Base-by-base conservation (phyloP, 1,140 invertebrate species). In the Eulimnadia texana region DNA sequence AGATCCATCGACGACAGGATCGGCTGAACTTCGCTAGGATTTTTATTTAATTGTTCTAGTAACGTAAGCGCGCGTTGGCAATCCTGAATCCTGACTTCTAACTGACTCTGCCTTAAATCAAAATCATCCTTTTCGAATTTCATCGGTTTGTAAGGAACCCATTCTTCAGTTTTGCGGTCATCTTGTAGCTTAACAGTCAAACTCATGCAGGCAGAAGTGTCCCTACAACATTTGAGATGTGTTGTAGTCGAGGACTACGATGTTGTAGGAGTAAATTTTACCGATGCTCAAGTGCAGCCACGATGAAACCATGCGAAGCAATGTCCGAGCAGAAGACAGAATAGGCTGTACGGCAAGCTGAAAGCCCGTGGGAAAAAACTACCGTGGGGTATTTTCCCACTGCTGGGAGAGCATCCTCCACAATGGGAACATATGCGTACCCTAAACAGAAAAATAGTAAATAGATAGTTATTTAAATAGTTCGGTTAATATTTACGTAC, bases 341-440 rank as follows among this genome's bases (percentile, higher is more conserved):
- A 66, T 83, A 82, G 24, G 80, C 72, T 25, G 79, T 81, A 61
- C 84, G 70, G 66, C 77, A 78, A 0, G 78, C 81, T 20, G 79
- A 80, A 42, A 84, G 72, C 11, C 84, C 84, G 70, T 86, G 84
- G 0, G 82, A 84, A 66, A 85, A 80, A 16, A 85, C 70, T 25
- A 85, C 66, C 9, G 83, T 76, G 33, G 82, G 83, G 64, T 80
- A 76, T 62, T 69, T 72, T 70, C 74, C 67, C 57, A 63, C 67
- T n/a, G 64, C 68, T 33, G 69, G 68, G 65, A 65, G 65, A 24
- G 72, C 77, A 54, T 80, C 77, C 71, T 77, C 79, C 33, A 80
- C 64, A 0, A 74, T 77, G 2, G 82, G 82, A 62, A 82, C 76
- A 58, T 76, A 72, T 2, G 74, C 67, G 61, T 74, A 70, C 64